phyloP scores from a whole-genome alignment of 2,113 vertebrate genomes.

The Leucopsar rothschildi region DNA sequence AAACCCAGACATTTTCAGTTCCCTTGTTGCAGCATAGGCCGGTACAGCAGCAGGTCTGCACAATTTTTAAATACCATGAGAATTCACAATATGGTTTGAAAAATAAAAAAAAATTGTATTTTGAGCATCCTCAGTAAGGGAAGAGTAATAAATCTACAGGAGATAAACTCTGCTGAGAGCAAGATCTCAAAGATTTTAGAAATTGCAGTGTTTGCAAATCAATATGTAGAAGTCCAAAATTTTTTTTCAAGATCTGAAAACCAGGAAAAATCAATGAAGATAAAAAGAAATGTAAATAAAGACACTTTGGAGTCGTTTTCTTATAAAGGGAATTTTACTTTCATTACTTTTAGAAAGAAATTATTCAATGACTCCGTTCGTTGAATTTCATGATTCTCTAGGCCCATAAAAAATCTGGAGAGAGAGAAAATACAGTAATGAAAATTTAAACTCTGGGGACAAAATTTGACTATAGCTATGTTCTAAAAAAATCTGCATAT shows the following conservation, averaged over 20 bases:
- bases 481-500: neutral
- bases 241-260: neutral
- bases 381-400: neutral
- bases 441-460: neutral
- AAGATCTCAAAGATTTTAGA: neutral
- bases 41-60: neutral
- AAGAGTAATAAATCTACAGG: neutral
- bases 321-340: neutral
- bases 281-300: neutral
- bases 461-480: neutral
- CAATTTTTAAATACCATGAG: neutral
- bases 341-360: neutral
- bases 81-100: neutral
- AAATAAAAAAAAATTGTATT: neutral
- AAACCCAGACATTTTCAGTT: neutral
- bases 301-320: neutral
- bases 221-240: neutral
- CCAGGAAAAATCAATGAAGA: neutral
- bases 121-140: neutral
- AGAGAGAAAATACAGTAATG: neutral
- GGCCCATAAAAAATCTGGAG: neutral
- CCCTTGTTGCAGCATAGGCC: neutral
- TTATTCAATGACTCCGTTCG: neutral
- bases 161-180: neutral
- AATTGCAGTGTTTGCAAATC: neutral